These are phyloP conservation scores for Campodea augens DNA, from an alignment of 1,140 invertebrate genomes.

Conservation along the genomic window DNA sequence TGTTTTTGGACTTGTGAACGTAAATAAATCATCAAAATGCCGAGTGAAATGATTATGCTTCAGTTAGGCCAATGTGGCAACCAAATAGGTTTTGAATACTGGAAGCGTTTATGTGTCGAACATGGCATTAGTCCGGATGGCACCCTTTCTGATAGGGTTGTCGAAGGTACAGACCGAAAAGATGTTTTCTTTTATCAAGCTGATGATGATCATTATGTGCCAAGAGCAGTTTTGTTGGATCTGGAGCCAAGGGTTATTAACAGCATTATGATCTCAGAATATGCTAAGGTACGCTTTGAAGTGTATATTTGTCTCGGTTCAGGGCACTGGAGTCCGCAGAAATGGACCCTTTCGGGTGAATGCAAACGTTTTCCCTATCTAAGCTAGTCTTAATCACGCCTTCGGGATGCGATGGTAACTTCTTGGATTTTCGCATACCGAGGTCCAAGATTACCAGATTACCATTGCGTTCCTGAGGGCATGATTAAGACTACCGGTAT, in stretches of 20 bases:
- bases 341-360: too few relatives aligned
- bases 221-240: constrained; percentile 85
- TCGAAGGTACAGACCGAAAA: constrained; percentile 79
- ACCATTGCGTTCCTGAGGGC: too few relatives aligned
- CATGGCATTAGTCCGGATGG: constrained; percentile 96
- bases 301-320: too few relatives aligned
- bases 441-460: too few relatives aligned
- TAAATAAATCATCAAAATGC: too few relatives aligned
- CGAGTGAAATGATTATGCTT: constrained; percentile 94
- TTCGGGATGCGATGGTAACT: too few relatives aligned
- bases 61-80: constrained; percentile 98
- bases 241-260: constrained; percentile 95
- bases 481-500: too few relatives aligned
- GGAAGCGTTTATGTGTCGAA: constrained; percentile 94
- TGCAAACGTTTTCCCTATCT: too few relatives aligned
- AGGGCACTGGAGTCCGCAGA: too few relatives aligned
- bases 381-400: too few relatives aligned
- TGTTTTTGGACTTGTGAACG: too few relatives aligned
- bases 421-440: too few relatives aligned
- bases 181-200: constrained; percentile 99
- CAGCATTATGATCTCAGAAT: constrained; percentile 83
- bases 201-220: constrained; percentile 98
- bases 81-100: constrained; percentile 99
- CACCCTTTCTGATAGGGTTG: constrained; percentile 80
- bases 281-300: constrained; percentile 54